Evolutionary conservation across 2,113 vertebrate species (phyloP).

Genomic region (Columba livia): DNA sequence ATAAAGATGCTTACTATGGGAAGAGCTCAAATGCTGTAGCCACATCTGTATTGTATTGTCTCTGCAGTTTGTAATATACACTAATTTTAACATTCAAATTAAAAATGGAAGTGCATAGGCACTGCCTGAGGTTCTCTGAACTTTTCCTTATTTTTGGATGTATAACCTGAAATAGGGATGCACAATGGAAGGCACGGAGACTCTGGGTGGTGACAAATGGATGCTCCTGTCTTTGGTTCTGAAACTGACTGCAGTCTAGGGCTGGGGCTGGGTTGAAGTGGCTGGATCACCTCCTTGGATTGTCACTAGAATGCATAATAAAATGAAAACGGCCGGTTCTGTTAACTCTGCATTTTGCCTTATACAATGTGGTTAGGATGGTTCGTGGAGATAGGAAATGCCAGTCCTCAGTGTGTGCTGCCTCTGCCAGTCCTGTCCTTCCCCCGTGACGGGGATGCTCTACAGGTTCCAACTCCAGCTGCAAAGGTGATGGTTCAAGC

Average conservation of each 20-base stretch:
- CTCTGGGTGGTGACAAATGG: neutral
- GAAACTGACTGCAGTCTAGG: neutral
- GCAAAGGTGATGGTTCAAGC: neutral
- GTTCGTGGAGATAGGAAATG: neutral
- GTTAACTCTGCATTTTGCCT: neutral
- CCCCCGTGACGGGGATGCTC: fast-evolving
- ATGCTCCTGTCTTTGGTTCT: neutral
- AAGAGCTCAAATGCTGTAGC: neutral
- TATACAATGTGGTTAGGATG: neutral
- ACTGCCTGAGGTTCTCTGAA: neutral
- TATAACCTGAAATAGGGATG: neutral
- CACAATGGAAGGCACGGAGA: neutral
- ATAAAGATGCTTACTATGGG: neutral
- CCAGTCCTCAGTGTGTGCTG: neutral
- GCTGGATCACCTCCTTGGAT: no score
- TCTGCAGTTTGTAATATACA: neutral
- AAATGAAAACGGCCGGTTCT: neutral
- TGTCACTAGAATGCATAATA: neutral
- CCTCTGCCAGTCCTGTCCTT: neutral
- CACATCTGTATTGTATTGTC: neutral
- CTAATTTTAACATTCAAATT: neutral
- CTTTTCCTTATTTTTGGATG: neutral
- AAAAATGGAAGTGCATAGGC: neutral
- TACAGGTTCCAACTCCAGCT: neutral
- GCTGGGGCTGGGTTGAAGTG: neutral